Percentiles rank a stretch among this genome's conserved stretches.
Conservation (phyloP, 1,140 invertebrate species). For the Oryctes rhinoceros region DNA sequence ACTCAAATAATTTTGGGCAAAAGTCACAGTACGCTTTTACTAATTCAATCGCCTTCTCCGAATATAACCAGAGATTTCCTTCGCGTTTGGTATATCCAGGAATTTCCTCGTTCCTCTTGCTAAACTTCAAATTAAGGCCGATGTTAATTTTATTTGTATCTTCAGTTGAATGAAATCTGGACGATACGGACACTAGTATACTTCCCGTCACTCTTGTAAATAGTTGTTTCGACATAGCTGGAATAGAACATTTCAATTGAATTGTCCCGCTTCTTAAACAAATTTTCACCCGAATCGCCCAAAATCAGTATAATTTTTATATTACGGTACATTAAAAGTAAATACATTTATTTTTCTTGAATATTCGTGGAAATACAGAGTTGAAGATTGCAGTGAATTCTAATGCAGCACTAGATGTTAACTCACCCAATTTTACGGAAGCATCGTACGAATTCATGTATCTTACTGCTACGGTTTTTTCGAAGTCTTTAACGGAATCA, state of each 20-base stretch:
- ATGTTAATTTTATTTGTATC: slow-evolving; percentile 76
- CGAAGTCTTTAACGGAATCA: slow-evolving; percentile 50
- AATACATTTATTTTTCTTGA: no score
- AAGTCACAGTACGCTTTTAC: slow-evolving; percentile 73
- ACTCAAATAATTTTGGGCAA: slow-evolving; percentile 80
- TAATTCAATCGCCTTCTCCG: slow-evolving; percentile 76
- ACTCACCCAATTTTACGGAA: slow-evolving; percentile 57
- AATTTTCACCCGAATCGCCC: no score
- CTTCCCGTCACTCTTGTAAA: slow-evolving; percentile 86
- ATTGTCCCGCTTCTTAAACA: no score
- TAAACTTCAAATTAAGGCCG: slow-evolving; percentile 92
- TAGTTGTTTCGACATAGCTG: slow-evolving; percentile 74
- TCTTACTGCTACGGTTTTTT: slow-evolving; percentile 54
- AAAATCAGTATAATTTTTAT: no score
- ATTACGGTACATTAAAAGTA: no score
- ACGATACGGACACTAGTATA: slow-evolving; percentile 64
- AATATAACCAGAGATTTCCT: slow-evolving; percentile 82
- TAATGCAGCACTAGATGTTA: no score
- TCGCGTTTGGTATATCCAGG: slow-evolving; percentile 82
- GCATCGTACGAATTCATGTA: slow-evolving; percentile 58
- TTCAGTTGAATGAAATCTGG: slow-evolving; percentile 30
- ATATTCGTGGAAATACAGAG: no score
- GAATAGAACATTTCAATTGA: slow-evolving; percentile 61
- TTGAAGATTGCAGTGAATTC: no score
- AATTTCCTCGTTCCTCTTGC: slow-evolving; percentile 79